Conservation (phyloP, 2,113 vertebrate species). For the Heterocephalus glaber region DNA sequence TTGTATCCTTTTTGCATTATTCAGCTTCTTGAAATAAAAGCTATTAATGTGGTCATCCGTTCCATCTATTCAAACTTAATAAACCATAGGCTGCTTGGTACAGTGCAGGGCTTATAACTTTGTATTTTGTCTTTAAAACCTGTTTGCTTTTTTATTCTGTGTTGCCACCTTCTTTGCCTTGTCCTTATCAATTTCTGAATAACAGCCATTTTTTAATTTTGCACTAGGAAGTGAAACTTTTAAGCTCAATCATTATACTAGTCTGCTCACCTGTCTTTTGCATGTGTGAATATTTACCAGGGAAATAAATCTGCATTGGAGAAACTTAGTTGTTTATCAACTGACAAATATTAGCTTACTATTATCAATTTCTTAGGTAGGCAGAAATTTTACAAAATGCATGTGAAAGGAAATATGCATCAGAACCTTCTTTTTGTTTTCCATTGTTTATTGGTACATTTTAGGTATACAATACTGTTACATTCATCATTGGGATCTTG, state of each 20-base stretch:
- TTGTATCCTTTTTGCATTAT: constrained; percentile 22
- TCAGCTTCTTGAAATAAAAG: constrained; percentile 18
- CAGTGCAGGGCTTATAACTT: neutral
- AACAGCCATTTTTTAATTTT: neutral
- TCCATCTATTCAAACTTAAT: constrained; percentile 16
- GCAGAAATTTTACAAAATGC: constrained; percentile 21
- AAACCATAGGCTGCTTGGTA: neutral
- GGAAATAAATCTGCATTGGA: constrained; percentile 35
- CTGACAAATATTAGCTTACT: constrained; percentile 53
- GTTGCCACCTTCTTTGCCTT: neutral
- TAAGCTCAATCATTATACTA: neutral
- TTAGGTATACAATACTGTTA: no score
- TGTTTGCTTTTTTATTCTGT: neutral
- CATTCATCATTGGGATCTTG: no score
- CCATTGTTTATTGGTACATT: no score
- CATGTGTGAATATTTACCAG: constrained; percentile 42
- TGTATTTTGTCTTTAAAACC: neutral
- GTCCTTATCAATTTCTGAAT: constrained; percentile 28
- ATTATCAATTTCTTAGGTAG: neutral
- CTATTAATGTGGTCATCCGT: neutral
- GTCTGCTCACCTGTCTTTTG: neutral
- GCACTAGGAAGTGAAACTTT: neutral
- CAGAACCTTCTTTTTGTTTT: neutral
- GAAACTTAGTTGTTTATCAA: constrained; percentile 38
- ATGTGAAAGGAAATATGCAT: neutral